Conservation (phyloP, 1,140 invertebrate species). For the Leptinotarsa lineolata region DNA sequence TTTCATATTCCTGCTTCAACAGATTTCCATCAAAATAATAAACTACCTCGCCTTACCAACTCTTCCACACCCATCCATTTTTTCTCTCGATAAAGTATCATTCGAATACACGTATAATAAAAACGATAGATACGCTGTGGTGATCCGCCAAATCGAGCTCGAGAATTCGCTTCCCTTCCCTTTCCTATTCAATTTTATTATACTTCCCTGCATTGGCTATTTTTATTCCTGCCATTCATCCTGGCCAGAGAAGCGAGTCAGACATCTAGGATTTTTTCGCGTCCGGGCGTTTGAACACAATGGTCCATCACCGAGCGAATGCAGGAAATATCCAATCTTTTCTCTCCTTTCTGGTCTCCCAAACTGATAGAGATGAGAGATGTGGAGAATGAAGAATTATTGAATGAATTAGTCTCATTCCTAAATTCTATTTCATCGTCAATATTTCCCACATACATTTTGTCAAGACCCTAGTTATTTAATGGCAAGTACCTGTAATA, state of each 20-base stretch:
- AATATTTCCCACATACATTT: too few species aligned
- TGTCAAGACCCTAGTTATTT: too few species aligned
- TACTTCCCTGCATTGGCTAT: background rate
- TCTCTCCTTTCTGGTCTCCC: too few species aligned
- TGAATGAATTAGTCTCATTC: too few species aligned
- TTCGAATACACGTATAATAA: conserved; percentile 3
- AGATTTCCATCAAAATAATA: background rate
- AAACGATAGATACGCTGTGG: background rate
- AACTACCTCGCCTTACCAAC: background rate
- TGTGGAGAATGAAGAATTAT: too few species aligned
- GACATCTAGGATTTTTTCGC: background rate
- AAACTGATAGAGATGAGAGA: too few species aligned
- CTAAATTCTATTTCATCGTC: too few species aligned
- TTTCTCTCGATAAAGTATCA: background rate
- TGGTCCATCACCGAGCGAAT: too few species aligned
- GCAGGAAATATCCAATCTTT: too few species aligned
- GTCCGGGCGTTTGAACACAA: background rate
- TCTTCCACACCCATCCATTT: conserved; percentile 2
- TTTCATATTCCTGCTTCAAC: too few species aligned
- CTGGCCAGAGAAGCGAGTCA: background rate
- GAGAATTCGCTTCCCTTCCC: background rate
- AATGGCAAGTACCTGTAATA: too few species aligned
- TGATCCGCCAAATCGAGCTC: conserved; percentile 1
- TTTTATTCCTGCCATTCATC: background rate
- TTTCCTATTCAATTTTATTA: background rate